Base-by-base conservation (phyloP, 2,113 vertebrate genomes). In the Entomyzon cyanotis region DNA sequence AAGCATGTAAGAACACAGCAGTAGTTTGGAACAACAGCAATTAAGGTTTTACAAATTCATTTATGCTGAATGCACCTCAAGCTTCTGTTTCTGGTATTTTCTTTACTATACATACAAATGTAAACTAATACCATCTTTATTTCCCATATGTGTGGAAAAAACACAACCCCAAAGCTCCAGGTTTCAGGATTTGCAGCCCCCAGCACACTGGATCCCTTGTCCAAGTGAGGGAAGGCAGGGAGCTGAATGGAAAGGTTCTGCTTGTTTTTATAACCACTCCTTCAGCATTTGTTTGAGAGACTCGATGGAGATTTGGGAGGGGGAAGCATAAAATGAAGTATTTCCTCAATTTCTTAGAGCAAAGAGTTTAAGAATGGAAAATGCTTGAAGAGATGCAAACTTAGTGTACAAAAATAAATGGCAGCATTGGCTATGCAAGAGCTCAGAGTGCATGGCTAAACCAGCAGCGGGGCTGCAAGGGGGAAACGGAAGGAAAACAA, bases 251-350 rank as follows among this genome's bases (percentile, higher is more conserved):
- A 93, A 97, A 97, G 87, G 95, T 95, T 91, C 87, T 97, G 92
- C 92, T 96, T 97, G 95, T 97, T 98, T 98, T 97, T 27, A 77
- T 94, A 97, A 97, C 92, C 96, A 80, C 93, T 97, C 95, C 89
- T 94, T 46, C 91, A 94, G 93, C n/a, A 64, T 93, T 95, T 92
- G 91, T 94, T 97, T 91, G 75, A 97, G 97, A 91, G 94, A 79
- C 56, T 86, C 62, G 81, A 78, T 78, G 92, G 93, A 91, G 93
- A 87, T 52, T 59, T 87, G 50, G 76, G 73, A 81, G 65, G 69
- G 90, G 35, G 64, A 49, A 90, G 50, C 86, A 95, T 53, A 84
- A 95, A 95, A 71, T 49, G 64, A 95, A 96, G 83, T 80, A 87
- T 94, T 95, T 96, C 96, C 94, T 92, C 84, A 28, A 90, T 95